These are phyloP conservation scores for Drosophila subpulchrella DNA, from an alignment of 1,140 invertebrate genomes.

Conservation along the genomic window DNA sequence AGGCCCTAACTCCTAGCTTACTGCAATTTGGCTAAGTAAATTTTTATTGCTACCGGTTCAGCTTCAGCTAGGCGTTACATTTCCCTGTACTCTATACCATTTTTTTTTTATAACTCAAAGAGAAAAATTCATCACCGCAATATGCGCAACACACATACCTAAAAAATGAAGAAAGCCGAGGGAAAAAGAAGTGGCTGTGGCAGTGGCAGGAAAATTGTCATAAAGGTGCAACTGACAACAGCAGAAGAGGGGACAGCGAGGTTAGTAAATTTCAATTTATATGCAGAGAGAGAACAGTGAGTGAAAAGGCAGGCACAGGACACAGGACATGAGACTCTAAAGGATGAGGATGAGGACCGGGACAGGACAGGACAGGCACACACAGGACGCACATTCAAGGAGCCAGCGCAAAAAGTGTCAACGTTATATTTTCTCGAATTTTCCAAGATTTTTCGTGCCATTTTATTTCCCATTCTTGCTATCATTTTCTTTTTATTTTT, in stretches of 20 bases:
- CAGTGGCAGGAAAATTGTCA: constrained; percentile 82
- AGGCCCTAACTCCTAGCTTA: constrained; percentile 17
- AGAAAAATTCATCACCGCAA: constrained; percentile 82
- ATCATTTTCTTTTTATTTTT: constrained; percentile 21
- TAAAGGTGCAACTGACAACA: constrained; percentile 83
- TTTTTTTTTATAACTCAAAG: constrained; percentile 76
- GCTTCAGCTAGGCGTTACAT: neutral
- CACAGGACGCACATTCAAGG: constrained; percentile 28
- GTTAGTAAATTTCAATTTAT: constrained; percentile 84
- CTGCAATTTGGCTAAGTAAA: constrained; percentile 77
- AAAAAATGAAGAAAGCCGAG: constrained; percentile 22
- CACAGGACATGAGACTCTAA: constrained; percentile 23
- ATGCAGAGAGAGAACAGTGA: constrained; percentile 79
- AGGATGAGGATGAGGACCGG: constrained; percentile 13
- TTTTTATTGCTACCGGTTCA: constrained; percentile 65
- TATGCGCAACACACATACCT: constrained; percentile 69
- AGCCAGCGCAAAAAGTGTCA: constrained; percentile 71
- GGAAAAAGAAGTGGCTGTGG: constrained; percentile 43
- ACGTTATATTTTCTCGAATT: constrained; percentile 80
- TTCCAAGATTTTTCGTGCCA: constrained; percentile 69
- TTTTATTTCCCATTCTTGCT: constrained; percentile 43
- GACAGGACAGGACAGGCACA: constrained; percentile 18
- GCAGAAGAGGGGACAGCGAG: constrained; percentile 34
- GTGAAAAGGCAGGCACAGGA: constrained; percentile 62
- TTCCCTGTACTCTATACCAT: constrained; percentile 6